Evolutionary conservation across 2,888 invertebrate species (phyloP).

Genomic region (Eupithecia pulchellata): DNA sequence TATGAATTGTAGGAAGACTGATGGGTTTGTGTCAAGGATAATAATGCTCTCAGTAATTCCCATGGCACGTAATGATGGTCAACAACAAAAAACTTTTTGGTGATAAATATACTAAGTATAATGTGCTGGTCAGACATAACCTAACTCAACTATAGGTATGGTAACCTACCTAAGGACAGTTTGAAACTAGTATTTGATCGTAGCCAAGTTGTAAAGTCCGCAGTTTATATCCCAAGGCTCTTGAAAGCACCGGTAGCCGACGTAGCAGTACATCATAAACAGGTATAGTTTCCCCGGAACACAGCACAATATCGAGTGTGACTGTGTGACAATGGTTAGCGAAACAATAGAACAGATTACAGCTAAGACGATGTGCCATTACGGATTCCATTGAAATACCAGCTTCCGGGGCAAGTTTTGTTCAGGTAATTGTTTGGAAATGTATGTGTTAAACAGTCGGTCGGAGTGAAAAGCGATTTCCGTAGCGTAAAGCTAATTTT

Average conservation of each 20-base stretch:
- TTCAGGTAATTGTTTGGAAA: conserved; percentile 42
- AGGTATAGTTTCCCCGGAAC: conserved; percentile 48
- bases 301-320: conserved; percentile 52
- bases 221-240: neutral
- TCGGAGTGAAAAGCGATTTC: conserved; percentile 14
- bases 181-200: neutral
- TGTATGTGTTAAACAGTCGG: conserved; percentile 27
- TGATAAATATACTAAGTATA: conserved; percentile 2
- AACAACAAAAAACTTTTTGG: neutral
- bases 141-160: neutral
- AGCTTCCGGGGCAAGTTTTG: conserved; percentile 48
- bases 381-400: conserved; percentile 54
- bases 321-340: conserved; percentile 59
- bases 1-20: neutral
- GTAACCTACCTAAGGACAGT: neutral
- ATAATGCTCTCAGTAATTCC: neutral
- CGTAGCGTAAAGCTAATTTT: neutral
- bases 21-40: neutral
- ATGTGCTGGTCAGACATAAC: neutral
- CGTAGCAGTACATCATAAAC: conserved; percentile 15
- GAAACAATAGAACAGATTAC: conserved; percentile 71
- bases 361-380: conserved; percentile 54
- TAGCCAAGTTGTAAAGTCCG: conserved; percentile 14
- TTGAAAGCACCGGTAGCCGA: conserved; percentile 4
- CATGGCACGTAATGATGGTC: conserved; percentile 1